Evolutionary conservation across 2,113 vertebrate species (phyloP).

Genomic region (Vireo altiloquus): DNA sequence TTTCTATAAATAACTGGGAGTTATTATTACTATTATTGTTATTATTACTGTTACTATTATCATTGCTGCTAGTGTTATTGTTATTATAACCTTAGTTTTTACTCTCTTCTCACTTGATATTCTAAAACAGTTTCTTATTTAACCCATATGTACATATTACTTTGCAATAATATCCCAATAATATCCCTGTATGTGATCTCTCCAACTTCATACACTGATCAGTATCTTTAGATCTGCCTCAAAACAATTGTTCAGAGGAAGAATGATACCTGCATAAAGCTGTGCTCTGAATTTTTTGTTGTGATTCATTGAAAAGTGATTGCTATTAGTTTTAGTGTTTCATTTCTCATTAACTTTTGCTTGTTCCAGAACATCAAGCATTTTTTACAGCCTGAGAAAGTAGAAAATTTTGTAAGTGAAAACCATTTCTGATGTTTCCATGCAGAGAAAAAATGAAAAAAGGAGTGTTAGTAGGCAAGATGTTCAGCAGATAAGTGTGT

Average conservation of each 20-base stretch:
- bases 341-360: background rate
- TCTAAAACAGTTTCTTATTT: background rate
- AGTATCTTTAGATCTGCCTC: background rate
- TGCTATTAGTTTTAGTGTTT: background rate
- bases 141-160: background rate
- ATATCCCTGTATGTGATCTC: background rate
- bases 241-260: background rate
- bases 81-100: background rate
- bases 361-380: background rate
- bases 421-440: background rate
- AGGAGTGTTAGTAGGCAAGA: background rate
- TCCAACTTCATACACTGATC: background rate
- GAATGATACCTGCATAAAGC: background rate
- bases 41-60: background rate
- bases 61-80: background rate
- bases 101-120: fast-evolving
- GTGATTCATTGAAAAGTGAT: background rate
- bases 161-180: background rate
- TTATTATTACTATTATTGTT: background rate
- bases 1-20: background rate
- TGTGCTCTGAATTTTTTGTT: fast-evolving
- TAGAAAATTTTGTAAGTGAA: background rate
- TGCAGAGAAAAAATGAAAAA: background rate
- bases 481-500: background rate
- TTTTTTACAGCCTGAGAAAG: background rate